Evolutionary conservation across 2,888 invertebrate genomes (phyloP).

Genomic region (Trichopoda pennipes): DNA sequence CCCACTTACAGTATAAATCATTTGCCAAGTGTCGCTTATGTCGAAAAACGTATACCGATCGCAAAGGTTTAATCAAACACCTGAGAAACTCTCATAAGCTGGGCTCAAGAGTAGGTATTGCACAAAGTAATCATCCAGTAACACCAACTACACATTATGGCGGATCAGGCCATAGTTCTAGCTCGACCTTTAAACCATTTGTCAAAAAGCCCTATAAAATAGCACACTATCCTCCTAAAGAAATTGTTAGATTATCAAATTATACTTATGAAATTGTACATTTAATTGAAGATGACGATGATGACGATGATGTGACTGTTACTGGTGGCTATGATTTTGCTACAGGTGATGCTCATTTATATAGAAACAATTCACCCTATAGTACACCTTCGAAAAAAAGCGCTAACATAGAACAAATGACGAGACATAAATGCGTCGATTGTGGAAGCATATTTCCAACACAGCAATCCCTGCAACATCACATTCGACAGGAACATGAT

Average conservation of each 20-base stretch:
- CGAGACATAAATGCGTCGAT: constrained; percentile 72
- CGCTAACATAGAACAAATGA: constrained; percentile 52
- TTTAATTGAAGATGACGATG: constrained; percentile 75
- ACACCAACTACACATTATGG: constrained; percentile 29
- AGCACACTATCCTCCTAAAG: constrained; percentile 71
- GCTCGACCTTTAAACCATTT: constrained; percentile 45
- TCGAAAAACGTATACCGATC: constrained; percentile 76
- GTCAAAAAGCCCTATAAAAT: constrained; percentile 57
- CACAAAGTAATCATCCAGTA: constrained; percentile 1
- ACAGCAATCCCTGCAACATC: constrained; percentile 71
- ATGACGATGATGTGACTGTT: constrained; percentile 72
- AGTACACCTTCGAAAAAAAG: constrained; percentile 21
- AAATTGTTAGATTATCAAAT: constrained; percentile 75
- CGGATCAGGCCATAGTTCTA: neutral
- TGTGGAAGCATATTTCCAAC: constrained; percentile 74
- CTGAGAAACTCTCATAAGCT: constrained; percentile 73
- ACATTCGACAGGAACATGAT: constrained; percentile 75
- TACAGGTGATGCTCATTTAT: constrained; percentile 63
- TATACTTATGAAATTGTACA: constrained; percentile 77
- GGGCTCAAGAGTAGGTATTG: constrained; percentile 46
- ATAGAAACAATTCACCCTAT: constrained; percentile 48
- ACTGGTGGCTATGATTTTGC: constrained; percentile 60
- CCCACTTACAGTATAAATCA: constrained; percentile 76
- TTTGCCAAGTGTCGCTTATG: constrained; percentile 77
- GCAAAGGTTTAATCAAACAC: constrained; percentile 77